phyloP scores from a whole-genome alignment of 2,888 invertebrate species.

The Agonopterix heracliana region DNA sequence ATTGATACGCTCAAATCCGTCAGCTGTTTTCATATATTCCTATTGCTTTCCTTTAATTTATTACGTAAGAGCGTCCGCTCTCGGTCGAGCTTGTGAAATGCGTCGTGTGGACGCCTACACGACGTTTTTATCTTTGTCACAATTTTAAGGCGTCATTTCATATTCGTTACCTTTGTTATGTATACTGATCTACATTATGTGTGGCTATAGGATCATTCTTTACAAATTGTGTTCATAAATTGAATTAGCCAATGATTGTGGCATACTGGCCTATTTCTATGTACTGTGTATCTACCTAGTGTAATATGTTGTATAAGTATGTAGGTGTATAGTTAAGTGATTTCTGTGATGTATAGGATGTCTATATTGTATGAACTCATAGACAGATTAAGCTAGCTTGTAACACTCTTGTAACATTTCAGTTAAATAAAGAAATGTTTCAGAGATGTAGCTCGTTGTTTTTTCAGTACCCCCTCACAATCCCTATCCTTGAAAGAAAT shows the following conservation, averaged over 20 bases:
- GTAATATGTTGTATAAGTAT: slow-evolving; percentile 9
- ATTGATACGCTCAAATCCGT: slow-evolving; percentile 29
- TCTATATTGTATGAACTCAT: slow-evolving; percentile 32
- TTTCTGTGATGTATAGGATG: slow-evolving; percentile 32
- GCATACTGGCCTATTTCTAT: slow-evolving; percentile 9
- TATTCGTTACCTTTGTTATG: slow-evolving; percentile 14
- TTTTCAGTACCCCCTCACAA: slow-evolving; percentile 32
- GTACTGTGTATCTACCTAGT: slow-evolving; percentile 11
- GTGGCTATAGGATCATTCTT: slow-evolving; percentile 9
- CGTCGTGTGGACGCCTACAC: slow-evolving; percentile 40
- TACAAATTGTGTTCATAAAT: slow-evolving; percentile 18
- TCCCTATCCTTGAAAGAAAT: slow-evolving; percentile 19
- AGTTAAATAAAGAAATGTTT: slow-evolving; percentile 61
- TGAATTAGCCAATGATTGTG: slow-evolving; percentile 20
- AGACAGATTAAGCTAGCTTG: slow-evolving; percentile 26
- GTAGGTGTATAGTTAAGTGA: slow-evolving; percentile 15
- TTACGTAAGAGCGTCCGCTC: slow-evolving; percentile 33
- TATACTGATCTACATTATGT: slow-evolving; percentile 6
- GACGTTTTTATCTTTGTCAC: slow-evolving; percentile 24
- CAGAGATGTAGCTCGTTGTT: slow-evolving; percentile 52
- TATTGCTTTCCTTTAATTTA: slow-evolving; percentile 19
- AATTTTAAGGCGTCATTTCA: slow-evolving; percentile 26
- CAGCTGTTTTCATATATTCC: slow-evolving; percentile 51
- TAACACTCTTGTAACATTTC: slow-evolving; percentile 52
- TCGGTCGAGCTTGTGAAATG: slow-evolving; percentile 13